Evolutionary conservation across 2,888 invertebrate genomes (phyloP).

Genomic region (Myopa testacea): DNA sequence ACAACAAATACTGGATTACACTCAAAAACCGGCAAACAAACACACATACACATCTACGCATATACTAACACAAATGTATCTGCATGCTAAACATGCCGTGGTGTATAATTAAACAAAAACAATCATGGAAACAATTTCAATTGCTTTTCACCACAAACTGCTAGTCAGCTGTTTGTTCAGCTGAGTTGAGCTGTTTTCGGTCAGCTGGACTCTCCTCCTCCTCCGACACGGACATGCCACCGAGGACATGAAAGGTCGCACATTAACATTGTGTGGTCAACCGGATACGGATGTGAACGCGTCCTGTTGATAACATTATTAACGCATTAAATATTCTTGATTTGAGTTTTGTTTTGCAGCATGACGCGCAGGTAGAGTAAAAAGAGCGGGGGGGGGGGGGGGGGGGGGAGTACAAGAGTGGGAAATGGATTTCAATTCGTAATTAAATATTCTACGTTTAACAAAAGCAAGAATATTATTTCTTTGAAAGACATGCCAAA

Average conservation of each 20-base stretch:
- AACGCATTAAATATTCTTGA: conserved; percentile 29
- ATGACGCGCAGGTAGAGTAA: too few species aligned
- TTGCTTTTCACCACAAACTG: neutral
- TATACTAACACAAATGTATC: neutral
- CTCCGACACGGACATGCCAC: neutral
- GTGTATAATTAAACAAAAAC: conserved; percentile 16
- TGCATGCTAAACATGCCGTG: neutral
- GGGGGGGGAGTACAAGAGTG: too few species aligned
- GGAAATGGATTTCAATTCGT: too few species aligned
- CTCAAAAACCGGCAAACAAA: neutral
- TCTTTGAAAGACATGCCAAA: too few species aligned
- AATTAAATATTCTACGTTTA: too few species aligned
- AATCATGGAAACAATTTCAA: neutral
- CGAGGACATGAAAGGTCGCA: neutral
- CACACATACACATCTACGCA: neutral
- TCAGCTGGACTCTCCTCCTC: too few species aligned
- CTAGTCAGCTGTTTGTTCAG: neutral
- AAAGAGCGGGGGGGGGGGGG: too few species aligned
- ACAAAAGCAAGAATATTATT: too few species aligned
- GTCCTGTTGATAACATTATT: conserved; percentile 12
- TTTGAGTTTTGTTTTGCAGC: neutral
- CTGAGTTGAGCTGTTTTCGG: too few species aligned
- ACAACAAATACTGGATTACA: neutral
- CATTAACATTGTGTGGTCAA: conserved; percentile 16
- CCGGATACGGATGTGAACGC: conserved; percentile 30